Evolutionary conservation across 2,113 vertebrate species (phyloP).

Genomic region (Oreochromis aureus): DNA sequence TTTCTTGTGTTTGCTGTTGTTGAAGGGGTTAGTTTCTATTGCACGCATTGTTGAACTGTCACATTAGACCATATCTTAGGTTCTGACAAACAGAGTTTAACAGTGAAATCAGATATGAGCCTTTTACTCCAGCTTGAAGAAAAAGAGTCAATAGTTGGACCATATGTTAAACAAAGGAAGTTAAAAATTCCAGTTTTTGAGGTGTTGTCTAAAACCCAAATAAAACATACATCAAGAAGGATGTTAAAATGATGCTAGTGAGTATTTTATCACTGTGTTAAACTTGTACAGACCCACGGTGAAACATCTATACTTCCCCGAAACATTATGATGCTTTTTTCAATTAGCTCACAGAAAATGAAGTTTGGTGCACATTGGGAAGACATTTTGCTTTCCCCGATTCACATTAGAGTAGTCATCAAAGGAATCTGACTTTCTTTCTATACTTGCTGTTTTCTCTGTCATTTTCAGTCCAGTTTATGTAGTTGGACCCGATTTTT

Average conservation of each 20-base stretch:
- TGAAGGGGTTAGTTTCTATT: neutral
- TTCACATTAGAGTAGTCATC: neutral
- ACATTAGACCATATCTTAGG: neutral
- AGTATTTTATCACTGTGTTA: neutral
- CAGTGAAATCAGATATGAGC: neutral
- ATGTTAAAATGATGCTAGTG: neutral
- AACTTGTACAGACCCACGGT: neutral
- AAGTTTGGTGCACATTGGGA: neutral
- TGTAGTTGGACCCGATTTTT: neutral
- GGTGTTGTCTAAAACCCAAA: neutral
- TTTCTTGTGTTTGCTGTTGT: neutral
- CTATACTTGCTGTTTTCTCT: neutral
- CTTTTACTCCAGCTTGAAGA: neutral
- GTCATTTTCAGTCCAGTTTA: neutral
- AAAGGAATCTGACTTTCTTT: neutral
- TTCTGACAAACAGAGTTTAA: neutral
- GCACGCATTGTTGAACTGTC: neutral
- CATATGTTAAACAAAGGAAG: neutral
- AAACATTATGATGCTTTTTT: neutral
- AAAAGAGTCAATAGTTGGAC: neutral
- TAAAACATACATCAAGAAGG: neutral
- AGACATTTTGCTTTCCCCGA: neutral
- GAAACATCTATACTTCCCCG: neutral
- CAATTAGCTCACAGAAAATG: neutral
- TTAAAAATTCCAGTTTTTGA: neutral